Base-by-base conservation (phyloP, 2,113 vertebrate genomes). In the Vidua chalybeata region DNA sequence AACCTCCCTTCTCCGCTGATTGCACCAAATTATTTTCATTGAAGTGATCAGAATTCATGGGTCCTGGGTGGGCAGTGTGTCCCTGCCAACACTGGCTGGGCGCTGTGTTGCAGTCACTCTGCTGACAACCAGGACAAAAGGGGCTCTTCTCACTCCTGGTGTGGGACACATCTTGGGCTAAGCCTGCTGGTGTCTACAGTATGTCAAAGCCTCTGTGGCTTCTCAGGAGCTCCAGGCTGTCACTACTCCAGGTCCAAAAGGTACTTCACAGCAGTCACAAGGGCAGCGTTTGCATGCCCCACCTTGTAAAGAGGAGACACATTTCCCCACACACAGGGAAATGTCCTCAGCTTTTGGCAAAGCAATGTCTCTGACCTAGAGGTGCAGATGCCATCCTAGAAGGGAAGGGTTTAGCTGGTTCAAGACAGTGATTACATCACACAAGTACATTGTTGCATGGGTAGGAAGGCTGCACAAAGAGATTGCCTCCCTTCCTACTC, bases 321-420 rank as follows among this genome's bases (percentile, higher is more conserved):
- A 13, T 55, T 66, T 58, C 33, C 27, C 30, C 3, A 4, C 46
- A 58, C 0, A 0, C 37, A 90, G 49, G 31, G 58, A 76, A 62
- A 52, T 37, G 17, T 31, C 7, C 15, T 64, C 41, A 75, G 74
- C 54, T 73, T 6, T 23, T 48, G 31, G 39, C 45, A 84, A 89
- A 75, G 45, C 20, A 19, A 15, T 6, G 28, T 82, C 72, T 79
- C 43, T 31, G 61, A 89, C 20, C 31, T 48, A 49, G 69, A 3
- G 8, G 26, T 64, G 35, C 54, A 68, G 77, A 54, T 1, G 1
- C 49, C 45, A 4, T 54, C 33, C 46, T 46, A 43, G 71, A 73
- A 84, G 51, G 49, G 37, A 88, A 67, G 31, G n/a, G 30, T 87
- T 69, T 56, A 72, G n/a, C 24, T 11, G 2, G 21, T 55, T 85